Base-by-base conservation (phyloP, 2,888 invertebrate genomes). In the Thereva unica region DNA sequence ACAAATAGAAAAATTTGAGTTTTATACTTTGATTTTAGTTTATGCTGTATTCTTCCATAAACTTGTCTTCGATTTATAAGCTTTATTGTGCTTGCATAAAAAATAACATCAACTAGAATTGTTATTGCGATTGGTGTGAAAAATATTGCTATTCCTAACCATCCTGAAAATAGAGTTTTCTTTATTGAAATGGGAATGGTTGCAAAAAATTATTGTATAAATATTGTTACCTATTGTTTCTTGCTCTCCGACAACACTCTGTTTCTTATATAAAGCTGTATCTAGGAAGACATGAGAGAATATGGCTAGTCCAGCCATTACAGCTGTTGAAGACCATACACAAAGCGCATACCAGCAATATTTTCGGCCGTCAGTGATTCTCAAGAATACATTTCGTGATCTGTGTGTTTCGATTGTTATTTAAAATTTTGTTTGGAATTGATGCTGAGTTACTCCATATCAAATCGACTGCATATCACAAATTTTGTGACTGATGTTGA, bases 331-430 rank as follows among this genome's bases (percentile, higher is more conserved):
- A 4, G 87, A 85, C 92, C 93, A 93, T 0, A 90, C 91, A 73
- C 91, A 93, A 47, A 84, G 84, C 0, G 93, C 92, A 76, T 93
- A 93, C 76, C 92, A 93, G 75, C 92, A 93, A 77, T 93, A 93
- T 80, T 93, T 93, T 68, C 89, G 86, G 0, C 91, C 91, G 79
- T 93, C 93, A 0, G 93, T 93, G 66, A 92, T 91, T 66, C 93
- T 84, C 4, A 93, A 80, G 74, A 92, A 93, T 4, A 93, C 92
- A 78, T 93, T 93, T 54, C 92, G 84, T 4, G 93, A 92, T 74
- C 92, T 89, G 77, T 54, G 82, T 82, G 68, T 56, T n/a, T n/a
- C n/a, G n/a, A 61, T 70, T 67, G 6, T 8, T 9, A 34, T 49
- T n/a, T 61, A 45, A 65, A 54, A 52, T 54, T 49, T 68, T 52